These are phyloP conservation scores for Cepphus grylle DNA, from an alignment of 2,113 vertebrate species.

Conservation along the genomic window DNA sequence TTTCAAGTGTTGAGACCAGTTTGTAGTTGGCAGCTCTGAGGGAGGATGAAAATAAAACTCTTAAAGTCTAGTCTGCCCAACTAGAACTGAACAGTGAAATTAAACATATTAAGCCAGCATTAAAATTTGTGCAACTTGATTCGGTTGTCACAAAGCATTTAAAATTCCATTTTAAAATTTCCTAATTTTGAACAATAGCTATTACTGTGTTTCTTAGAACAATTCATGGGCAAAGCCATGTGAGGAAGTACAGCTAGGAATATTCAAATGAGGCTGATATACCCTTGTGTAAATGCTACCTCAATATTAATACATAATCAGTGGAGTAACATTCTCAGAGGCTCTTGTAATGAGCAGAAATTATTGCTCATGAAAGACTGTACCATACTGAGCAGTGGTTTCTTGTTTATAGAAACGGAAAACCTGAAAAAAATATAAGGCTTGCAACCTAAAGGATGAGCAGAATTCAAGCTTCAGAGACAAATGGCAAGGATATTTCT, in stretches of 20 bases:
- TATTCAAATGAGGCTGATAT: neutral
- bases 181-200: neutral
- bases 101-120: neutral
- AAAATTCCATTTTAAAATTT: neutral
- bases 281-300: neutral
- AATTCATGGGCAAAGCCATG: neutral
- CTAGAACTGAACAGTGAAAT: neutral
- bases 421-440: neutral
- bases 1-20: slow-evolving; percentile 76
- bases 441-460: neutral
- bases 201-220: neutral
- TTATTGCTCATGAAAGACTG: neutral
- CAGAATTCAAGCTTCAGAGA: neutral
- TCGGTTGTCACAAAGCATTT: neutral
- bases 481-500: neutral
- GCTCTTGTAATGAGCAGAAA: neutral
- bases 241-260: neutral
- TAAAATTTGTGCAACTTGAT: neutral
- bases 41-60: neutral
- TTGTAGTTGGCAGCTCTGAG: slow-evolving; percentile 76
- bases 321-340: neutral
- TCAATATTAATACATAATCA: neutral
- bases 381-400: neutral
- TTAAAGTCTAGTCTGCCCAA: neutral
- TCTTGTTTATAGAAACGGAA: neutral